Evolutionary conservation across 2,888 invertebrate species (phyloP).

Genomic region (Onthophagus sagittarius): DNA sequence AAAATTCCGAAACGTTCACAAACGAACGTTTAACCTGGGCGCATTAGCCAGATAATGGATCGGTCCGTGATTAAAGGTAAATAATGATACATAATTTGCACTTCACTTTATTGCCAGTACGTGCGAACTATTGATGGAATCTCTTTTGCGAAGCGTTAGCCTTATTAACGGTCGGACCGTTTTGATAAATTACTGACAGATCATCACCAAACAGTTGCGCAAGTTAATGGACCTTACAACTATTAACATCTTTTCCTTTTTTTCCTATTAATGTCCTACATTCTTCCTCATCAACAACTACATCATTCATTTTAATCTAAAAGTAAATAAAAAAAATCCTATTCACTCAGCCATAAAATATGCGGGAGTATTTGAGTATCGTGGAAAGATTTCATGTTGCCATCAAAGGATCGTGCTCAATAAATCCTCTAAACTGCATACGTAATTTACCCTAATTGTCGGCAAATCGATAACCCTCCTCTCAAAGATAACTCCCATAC

Average conservation of each 20-base stretch:
- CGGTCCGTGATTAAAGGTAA: conserved; percentile 8
- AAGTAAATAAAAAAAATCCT: too few species aligned
- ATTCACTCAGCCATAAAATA: too few species aligned
- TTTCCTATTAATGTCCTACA: background rate
- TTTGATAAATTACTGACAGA: background rate
- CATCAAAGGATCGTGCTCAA: background rate
- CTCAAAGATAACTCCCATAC: background rate
- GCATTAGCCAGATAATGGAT: conserved; percentile 10
- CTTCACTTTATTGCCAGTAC: conserved; percentile 7
- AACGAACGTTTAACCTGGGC: background rate
- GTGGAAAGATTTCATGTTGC: background rate
- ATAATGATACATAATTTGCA: conserved; percentile 11
- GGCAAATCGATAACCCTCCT: background rate
- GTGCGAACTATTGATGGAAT: conserved; percentile 4
- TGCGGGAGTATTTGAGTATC: too few species aligned
- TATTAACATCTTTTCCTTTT: background rate
- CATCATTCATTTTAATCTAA: too few species aligned
- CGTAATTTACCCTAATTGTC: background rate
- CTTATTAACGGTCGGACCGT: background rate
- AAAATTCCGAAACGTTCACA: conserved; percentile 2
- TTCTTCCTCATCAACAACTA: background rate
- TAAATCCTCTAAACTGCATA: background rate
- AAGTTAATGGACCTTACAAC: background rate
- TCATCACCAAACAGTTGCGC: background rate
- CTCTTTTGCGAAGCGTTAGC: background rate